Conservation (phyloP, 2,888 invertebrate genomes). For the Oligia strigilis region DNA sequence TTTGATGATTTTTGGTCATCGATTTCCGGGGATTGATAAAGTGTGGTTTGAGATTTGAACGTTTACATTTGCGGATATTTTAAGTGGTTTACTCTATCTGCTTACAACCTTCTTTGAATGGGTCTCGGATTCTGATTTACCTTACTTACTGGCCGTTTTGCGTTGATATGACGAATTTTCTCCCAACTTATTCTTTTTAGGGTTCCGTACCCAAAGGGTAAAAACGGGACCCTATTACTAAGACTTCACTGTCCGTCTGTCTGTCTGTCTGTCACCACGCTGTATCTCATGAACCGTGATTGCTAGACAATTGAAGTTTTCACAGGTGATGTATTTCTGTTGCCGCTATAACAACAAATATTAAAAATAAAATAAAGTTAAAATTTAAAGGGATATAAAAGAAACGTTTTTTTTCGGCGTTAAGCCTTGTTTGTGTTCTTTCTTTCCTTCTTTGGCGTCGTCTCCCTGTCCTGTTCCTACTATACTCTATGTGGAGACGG, state of each 20-base stretch:
- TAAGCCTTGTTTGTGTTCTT: not conserved
- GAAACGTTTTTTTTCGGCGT: no score
- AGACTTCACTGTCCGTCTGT: no score
- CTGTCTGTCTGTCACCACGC: no score
- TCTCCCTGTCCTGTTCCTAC: not conserved
- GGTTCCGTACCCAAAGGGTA: no score
- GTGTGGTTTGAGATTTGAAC: no score
- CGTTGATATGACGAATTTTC: not conserved
- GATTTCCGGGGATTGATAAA: conserved; percentile 7
- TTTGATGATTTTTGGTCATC: conserved; percentile 22
- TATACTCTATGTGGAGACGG: not conserved
- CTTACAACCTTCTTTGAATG: not conserved
- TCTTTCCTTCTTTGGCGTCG: not conserved
- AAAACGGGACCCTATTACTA: no score
- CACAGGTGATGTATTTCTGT: no score
- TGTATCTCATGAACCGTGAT: no score
- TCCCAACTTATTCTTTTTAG: not conserved
- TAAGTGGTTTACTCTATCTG: not conserved
- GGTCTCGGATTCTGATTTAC: not conserved
- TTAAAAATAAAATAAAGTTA: no score
- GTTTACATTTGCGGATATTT: not conserved
- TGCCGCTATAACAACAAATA: no score
- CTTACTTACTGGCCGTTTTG: not conserved
- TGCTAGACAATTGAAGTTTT: no score
- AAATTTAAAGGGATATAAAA: no score